Conservation (phyloP, 1,140 invertebrate genomes). For the Caerostris extrusa region DNA sequence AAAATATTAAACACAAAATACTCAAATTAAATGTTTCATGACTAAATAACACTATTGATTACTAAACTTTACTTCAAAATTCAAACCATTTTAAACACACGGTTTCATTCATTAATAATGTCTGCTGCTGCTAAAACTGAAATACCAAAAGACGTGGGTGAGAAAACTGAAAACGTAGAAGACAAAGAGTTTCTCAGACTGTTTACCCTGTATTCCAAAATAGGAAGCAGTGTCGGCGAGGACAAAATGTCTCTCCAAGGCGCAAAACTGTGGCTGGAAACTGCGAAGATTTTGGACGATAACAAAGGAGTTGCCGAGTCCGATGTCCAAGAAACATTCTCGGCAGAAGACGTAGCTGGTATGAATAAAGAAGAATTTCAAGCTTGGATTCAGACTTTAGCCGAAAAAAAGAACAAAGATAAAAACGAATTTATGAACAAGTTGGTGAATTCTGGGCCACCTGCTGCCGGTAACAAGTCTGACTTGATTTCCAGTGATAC, state of each 20-base stretch:
- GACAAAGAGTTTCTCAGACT: not conserved
- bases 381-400: not conserved
- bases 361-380: not conserved
- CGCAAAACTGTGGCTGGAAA: not conserved
- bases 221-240: not conserved
- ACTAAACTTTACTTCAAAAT: not conserved
- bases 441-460: not conserved
- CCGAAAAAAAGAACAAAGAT: not conserved
- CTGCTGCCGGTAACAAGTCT: not conserved
- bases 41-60: not conserved
- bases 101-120: not conserved
- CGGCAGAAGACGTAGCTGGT: not conserved
- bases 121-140: not conserved
- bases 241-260: not conserved
- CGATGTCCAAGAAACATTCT: not conserved
- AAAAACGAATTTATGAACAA: not conserved
- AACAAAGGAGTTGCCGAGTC: not conserved
- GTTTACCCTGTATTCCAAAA: not conserved
- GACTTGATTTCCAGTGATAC: not conserved
- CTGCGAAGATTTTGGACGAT: not conserved
- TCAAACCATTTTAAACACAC: not conserved
- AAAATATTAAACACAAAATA: not conserved
- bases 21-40: not conserved
- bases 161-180: not conserved
- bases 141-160: not conserved